These are phyloP conservation scores for Marisa cornuarietis DNA, from an alignment of 1,140 invertebrate species.

Conservation along the genomic window DNA sequence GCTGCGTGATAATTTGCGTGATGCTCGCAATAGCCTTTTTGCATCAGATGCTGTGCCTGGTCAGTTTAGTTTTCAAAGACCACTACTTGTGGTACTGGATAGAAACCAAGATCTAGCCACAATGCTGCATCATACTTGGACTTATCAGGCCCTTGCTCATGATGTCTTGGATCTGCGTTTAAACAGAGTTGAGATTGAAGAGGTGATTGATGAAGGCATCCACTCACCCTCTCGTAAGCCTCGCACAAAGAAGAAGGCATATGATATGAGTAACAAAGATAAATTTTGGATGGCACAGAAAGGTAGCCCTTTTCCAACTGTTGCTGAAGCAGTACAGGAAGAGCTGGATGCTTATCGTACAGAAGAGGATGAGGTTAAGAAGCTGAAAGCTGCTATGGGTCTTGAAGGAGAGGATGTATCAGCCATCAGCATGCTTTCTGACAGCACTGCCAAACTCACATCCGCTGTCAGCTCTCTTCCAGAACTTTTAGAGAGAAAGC, in stretches of 20 bases:
- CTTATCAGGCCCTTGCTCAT: conserved; percentile 91
- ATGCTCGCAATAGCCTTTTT: conserved; percentile 96
- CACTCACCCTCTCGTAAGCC: conserved; percentile 42
- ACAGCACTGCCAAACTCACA: conserved; percentile 93
- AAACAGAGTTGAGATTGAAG: conserved; percentile 86
- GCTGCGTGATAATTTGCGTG: conserved; percentile 94
- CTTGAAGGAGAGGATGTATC: conserved; percentile 70
- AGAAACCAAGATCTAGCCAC: conserved; percentile 97
- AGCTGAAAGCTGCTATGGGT: conserved; percentile 89
- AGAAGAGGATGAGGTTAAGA: conserved; percentile 96
- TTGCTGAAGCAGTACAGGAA: conserved; percentile 98
- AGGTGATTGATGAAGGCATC: conserved; percentile 68
- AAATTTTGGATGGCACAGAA: conserved; percentile 93
- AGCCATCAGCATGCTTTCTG: conserved; percentile 80
- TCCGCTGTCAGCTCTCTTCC: conserved; percentile 93
- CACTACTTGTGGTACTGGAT: conserved; percentile 92
- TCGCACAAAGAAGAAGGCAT: conserved; percentile 79
- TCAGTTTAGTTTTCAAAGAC: conserved; percentile 90
- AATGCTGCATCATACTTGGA: conserved; percentile 99
- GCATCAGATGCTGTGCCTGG: conserved; percentile 80
- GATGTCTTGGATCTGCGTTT: conserved; percentile 92
- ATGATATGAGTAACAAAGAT: conserved; percentile 89
- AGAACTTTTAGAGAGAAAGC: conserved; percentile 95
- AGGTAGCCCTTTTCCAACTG: conserved; percentile 93
- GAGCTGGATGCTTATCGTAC: conserved; percentile 93